These are phyloP conservation scores for Formica selysi DNA, from an alignment of 1,140 invertebrate genomes.

Conservation along the genomic window DNA sequence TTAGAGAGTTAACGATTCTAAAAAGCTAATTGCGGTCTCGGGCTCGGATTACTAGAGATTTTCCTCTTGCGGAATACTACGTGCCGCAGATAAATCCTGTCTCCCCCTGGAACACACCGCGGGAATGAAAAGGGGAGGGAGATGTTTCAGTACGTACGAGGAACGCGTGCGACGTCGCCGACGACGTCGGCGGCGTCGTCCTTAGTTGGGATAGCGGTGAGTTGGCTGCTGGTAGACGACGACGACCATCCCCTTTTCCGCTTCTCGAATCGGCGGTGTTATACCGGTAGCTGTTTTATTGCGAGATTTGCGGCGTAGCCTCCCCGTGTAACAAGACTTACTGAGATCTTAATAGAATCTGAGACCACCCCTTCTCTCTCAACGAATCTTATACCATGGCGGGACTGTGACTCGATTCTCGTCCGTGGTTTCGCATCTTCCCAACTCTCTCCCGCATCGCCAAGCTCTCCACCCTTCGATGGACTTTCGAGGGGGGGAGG, in stretches of 20 bases:
- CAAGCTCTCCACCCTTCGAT: conserved; percentile 27
- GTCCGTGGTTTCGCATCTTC: conserved; percentile 71
- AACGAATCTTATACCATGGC: conserved; percentile 57
- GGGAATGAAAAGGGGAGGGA: background rate
- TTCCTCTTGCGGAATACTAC: conserved; percentile 54
- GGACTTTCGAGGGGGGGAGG: conserved; percentile 16
- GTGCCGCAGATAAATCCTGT: conserved; percentile 53
- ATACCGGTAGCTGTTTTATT: conserved; percentile 85
- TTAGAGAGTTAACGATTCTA: conserved; percentile 58
- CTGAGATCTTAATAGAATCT: conserved; percentile 87
- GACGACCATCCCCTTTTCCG: background rate
- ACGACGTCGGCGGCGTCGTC: conserved; percentile 19
- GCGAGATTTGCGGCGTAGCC: conserved; percentile 85
- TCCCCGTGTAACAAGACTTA: conserved; percentile 85
- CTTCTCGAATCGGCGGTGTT: conserved; percentile 77
- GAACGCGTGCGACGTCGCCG: conserved; percentile 39
- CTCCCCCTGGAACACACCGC: background rate
- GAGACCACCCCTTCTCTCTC: conserved; percentile 75
- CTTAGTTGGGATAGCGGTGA: conserved; percentile 14
- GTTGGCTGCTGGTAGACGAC: conserved; percentile 56
- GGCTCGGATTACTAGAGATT: conserved; percentile 49
- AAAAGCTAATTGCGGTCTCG: conserved; percentile 60
- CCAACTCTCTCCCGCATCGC: conserved; percentile 30
- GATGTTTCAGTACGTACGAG: conserved; percentile 58
- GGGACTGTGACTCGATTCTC: conserved; percentile 55